Conservation (phyloP, 2,888 invertebrate genomes). For the Megastigmus dorsalis region DNA sequence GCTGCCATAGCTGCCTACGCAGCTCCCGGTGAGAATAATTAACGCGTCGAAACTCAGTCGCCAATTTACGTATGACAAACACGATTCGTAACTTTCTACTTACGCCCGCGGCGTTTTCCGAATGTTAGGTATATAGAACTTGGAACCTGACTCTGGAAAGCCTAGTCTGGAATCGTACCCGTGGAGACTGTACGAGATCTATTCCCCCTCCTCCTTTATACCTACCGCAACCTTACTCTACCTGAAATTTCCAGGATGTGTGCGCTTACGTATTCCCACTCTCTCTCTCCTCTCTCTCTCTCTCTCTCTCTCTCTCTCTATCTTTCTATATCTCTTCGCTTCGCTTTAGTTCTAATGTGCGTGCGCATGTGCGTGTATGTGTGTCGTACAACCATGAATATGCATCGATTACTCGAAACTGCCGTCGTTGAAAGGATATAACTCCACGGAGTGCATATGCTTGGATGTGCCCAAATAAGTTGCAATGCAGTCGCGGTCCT, state of each 20-base stretch:
- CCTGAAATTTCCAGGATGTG: slow-evolving; percentile 31
- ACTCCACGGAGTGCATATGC: slow-evolving; percentile 64
- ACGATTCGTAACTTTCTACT: slow-evolving; percentile 57
- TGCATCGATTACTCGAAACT: slow-evolving; percentile 65
- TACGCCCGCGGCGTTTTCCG: slow-evolving; percentile 37
- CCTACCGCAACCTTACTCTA: neutral
- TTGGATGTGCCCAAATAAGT: slow-evolving; percentile 12
- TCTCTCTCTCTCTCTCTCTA: no score
- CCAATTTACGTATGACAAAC: slow-evolving; percentile 59
- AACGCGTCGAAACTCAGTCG: slow-evolving; percentile 49
- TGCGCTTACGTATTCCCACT: slow-evolving; percentile 18
- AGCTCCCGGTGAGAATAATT: slow-evolving; percentile 17
- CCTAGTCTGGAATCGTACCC: slow-evolving; percentile 14
- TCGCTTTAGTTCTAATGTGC: neutral
- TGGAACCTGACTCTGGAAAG: neutral
- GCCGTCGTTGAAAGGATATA: slow-evolving; percentile 60
- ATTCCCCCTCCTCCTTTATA: neutral
- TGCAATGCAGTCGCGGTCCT: neutral
- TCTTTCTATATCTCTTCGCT: no score
- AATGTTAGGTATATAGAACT: slow-evolving; percentile 40
- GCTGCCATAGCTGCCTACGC: no score
- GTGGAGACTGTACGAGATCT: neutral
- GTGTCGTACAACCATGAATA: no score
- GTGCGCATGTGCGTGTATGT: no score
- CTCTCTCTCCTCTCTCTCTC: no score